Percentiles rank a stretch among this genome's conserved stretches.
phyloP scores from a whole-genome alignment of 2,888 invertebrate genomes.

The Spilarctia lutea region DNA sequence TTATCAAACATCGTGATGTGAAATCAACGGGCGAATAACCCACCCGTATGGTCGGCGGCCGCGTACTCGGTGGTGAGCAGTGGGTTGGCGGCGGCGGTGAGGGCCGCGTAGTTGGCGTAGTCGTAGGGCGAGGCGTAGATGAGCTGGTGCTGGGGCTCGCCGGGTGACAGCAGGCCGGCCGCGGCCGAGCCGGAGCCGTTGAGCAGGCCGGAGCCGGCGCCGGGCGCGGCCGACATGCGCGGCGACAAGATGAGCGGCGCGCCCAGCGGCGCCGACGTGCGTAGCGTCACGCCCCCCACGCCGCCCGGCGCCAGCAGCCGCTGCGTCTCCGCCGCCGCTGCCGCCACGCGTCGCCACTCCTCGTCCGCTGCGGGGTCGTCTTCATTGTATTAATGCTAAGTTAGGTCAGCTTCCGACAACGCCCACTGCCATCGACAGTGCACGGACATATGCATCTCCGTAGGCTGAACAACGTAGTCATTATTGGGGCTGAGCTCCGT shows the following conservation, averaged over 20 bases:
- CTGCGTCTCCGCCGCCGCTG: constrained; percentile 93
- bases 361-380: constrained; percentile 90
- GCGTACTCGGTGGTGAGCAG: constrained; percentile 93
- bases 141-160: constrained; percentile 92
- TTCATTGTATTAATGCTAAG: constrained; percentile 80
- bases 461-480: too few species aligned
- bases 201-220: constrained; percentile 90
- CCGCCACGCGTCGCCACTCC: constrained; percentile 94
- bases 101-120: constrained; percentile 96
- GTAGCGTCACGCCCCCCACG: constrained; percentile 87
- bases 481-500: too few species aligned
- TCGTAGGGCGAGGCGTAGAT: constrained; percentile 96
- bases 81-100: constrained; percentile 92
- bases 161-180: constrained; percentile 83
- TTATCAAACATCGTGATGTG: constrained; percentile 62
- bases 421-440: neutral
- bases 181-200: constrained; percentile 79
- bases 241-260: constrained; percentile 97
- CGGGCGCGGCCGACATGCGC: constrained; percentile 93
- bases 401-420: constrained; percentile 34
- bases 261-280: constrained; percentile 92
- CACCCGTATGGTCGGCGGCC: constrained; percentile 96
- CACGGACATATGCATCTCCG: too few species aligned
- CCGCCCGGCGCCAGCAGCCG: constrained; percentile 88
- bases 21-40: constrained; percentile 88